These are phyloP conservation scores for Pristis pectinata DNA, from an alignment of 2,797 vertebrate species.

Conservation along the genomic window DNA sequence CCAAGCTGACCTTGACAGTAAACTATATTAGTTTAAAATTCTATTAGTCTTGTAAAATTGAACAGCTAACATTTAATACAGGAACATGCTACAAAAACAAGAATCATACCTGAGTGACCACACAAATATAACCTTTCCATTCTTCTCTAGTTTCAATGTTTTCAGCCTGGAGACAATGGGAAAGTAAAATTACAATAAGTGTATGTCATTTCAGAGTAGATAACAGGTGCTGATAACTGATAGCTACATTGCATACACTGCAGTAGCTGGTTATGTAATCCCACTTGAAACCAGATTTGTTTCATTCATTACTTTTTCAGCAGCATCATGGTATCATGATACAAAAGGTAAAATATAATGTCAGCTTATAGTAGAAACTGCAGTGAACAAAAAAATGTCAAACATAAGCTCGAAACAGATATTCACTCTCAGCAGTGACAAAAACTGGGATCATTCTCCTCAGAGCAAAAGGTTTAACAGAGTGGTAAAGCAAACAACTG, in stretches of 20 bases:
- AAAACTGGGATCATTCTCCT: not conserved
- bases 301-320: not conserved
- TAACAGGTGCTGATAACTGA: not conserved
- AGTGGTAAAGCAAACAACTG: not conserved
- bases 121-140: constrained; percentile 57
- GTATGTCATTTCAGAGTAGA: not conserved
- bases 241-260: not conserved
- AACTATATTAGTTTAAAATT: not conserved
- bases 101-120: constrained; percentile 52
- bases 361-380: not conserved
- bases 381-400: not conserved
- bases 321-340: not conserved
- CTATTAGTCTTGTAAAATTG: not conserved
- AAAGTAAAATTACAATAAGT: constrained; percentile 24
- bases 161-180: constrained; percentile 48
- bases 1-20: not conserved
- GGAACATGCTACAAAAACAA: not conserved
- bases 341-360: not conserved
- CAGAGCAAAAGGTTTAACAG: not conserved
- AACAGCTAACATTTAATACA: not conserved
- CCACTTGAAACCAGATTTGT: not conserved
- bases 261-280: not conserved
- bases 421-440: not conserved
- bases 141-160: constrained; percentile 51
- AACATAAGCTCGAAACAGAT: not conserved